These are phyloP conservation scores for Platorchestia sp. DNA, from an alignment of 1,140 invertebrate species.

Conservation along the genomic window DNA sequence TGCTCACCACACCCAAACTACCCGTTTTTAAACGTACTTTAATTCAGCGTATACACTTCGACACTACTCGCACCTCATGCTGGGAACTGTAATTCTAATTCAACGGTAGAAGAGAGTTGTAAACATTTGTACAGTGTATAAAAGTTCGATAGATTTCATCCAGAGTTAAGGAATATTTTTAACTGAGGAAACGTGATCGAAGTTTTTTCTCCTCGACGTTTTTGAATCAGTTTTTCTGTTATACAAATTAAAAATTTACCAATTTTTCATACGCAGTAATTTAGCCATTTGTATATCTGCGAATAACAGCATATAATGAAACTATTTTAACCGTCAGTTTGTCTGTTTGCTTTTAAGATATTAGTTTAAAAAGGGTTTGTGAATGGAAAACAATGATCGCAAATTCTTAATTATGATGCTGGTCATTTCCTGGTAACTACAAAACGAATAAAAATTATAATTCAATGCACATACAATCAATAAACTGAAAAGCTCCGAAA, in stretches of 20 bases:
- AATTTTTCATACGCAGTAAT: too few relatives aligned
- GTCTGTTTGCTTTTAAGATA: too few relatives aligned
- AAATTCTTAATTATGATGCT: too few relatives aligned
- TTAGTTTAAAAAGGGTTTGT: too few relatives aligned
- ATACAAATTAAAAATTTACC: not conserved
- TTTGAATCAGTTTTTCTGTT: not conserved
- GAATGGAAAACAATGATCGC: too few relatives aligned
- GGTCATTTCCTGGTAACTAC: too few relatives aligned
- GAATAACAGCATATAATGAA: too few relatives aligned
- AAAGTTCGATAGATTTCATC: not conserved
- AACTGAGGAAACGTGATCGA: not conserved
- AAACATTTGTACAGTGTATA: not conserved
- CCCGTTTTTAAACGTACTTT: not conserved
- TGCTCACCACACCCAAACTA: not conserved
- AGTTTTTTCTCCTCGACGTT: not conserved
- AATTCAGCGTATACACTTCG: not conserved
- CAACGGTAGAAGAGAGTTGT: not conserved
- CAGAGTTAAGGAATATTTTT: not conserved
- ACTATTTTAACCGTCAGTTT: too few relatives aligned
- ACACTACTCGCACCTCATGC: not conserved
- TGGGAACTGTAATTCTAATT: not conserved
- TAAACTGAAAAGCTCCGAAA: too few relatives aligned
- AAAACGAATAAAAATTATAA: too few relatives aligned
- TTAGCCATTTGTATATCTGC: too few relatives aligned
- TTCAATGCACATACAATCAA: too few relatives aligned